phyloP scores from a whole-genome alignment of 2,797 vertebrate species.

The Lithobates sylvaticus region DNA sequence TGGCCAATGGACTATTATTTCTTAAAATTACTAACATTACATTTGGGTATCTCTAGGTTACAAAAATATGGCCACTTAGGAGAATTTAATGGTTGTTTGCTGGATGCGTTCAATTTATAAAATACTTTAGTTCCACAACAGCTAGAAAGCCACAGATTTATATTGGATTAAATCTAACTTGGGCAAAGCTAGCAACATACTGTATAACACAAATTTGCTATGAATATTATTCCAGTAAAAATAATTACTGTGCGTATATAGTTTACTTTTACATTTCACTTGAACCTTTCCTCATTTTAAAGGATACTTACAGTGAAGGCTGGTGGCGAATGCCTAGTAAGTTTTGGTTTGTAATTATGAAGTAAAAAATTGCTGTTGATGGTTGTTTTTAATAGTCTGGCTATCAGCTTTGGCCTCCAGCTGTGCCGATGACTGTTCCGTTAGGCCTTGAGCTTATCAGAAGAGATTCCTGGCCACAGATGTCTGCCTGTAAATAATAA shows the following conservation, averaged over 20 bases:
- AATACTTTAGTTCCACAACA: not conserved
- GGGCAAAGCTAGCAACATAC: not conserved
- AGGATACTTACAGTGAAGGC: slow-evolving; percentile 58
- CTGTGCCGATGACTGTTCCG: slow-evolving; percentile 41
- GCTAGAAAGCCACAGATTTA: not conserved
- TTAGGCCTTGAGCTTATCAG: slow-evolving; percentile 60
- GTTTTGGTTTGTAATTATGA: slow-evolving; percentile 53
- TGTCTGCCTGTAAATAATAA: slow-evolving; percentile 61
- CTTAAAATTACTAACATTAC: not conserved
- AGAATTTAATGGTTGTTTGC: too few species aligned
- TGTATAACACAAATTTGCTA: not conserved
- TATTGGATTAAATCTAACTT: not conserved
- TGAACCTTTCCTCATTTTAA: slow-evolving; percentile 23
- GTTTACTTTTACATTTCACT: slow-evolving; percentile 15
- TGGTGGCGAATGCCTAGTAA: slow-evolving; percentile 50
- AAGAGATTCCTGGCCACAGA: slow-evolving; percentile 59
- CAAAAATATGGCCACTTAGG: not conserved
- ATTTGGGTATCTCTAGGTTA: not conserved
- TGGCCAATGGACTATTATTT: not conserved
- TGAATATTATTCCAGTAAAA: not conserved
- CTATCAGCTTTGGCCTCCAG: slow-evolving; percentile 55
- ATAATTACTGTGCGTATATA: not conserved
- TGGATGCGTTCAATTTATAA: not conserved
- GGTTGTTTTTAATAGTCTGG: slow-evolving; percentile 43
- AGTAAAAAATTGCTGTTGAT: slow-evolving; percentile 39